Conservation (phyloP, 2,797 vertebrate species). For the Halcyon smyrnensis region DNA sequence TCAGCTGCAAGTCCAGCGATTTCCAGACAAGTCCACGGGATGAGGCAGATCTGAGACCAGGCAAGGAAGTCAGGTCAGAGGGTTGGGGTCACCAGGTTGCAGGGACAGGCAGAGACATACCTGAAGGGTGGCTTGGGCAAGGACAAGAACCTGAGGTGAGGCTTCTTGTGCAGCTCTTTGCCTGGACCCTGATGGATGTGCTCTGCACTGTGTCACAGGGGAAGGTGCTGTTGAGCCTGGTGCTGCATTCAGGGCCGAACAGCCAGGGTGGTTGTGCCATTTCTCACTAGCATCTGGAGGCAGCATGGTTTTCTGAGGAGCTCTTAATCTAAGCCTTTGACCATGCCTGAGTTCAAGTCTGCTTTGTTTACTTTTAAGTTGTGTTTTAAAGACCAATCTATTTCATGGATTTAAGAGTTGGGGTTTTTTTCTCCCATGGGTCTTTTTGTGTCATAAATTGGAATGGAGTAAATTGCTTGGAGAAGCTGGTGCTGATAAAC, state of each 20-base stretch:
- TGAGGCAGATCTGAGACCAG: not conserved
- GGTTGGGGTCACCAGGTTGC: not conserved
- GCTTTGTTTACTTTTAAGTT: not conserved
- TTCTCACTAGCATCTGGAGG: not conserved
- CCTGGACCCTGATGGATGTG: not conserved
- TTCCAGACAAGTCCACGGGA: not conserved
- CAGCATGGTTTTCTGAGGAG: not conserved
- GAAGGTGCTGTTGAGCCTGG: not conserved
- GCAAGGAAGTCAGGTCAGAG: not conserved
- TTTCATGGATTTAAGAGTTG: not conserved
- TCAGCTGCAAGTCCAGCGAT: not conserved
- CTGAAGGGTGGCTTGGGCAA: not conserved
- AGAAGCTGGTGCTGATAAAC: not conserved
- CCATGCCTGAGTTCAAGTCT: not conserved
- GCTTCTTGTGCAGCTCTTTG: not conserved
- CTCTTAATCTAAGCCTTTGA: not conserved
- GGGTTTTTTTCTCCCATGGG: not conserved
- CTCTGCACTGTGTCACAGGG: not conserved
- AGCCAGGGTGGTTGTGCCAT: not conserved
- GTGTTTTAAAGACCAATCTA: not conserved
- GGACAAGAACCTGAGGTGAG: not conserved
- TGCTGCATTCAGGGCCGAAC: fast-evolving
- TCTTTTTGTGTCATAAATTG: not conserved
- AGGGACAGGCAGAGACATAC: not conserved
- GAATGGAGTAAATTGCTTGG: not conserved